Conservation (phyloP, 2,113 vertebrate genomes). For the Perognathus longimembris region DNA sequence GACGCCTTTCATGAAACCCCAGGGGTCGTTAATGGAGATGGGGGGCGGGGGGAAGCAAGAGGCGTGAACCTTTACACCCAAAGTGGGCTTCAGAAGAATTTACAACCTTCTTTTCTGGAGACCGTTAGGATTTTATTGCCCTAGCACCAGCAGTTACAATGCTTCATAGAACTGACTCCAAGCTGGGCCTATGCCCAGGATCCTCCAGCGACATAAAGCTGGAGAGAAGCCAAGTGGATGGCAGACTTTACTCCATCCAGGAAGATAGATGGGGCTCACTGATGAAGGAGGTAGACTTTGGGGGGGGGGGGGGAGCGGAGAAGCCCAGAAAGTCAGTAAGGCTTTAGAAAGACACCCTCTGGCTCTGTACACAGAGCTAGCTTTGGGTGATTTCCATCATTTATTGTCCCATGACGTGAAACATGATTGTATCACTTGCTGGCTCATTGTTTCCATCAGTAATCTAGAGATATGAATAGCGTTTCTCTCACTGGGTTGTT, state of each 20-base stretch:
- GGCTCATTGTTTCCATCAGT: background rate
- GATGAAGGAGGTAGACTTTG: conserved; percentile 25
- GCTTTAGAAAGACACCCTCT: background rate
- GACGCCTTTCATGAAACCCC: conserved; percentile 83
- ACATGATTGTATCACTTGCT: background rate
- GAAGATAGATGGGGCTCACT: conserved; percentile 53
- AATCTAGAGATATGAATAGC: background rate
- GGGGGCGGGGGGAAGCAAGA: background rate
- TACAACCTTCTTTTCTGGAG: conserved; percentile 86
- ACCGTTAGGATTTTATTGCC: conserved; percentile 87
- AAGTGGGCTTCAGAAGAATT: conserved; percentile 87
- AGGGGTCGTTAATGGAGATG: background rate
- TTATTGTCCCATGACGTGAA: background rate
- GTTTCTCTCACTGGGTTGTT: background rate
- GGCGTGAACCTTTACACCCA: conserved; percentile 84
- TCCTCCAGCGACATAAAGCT: conserved; percentile 77
- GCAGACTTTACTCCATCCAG: conserved; percentile 75
- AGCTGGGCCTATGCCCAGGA: conserved; percentile 81
- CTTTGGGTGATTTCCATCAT: conserved; percentile 2
- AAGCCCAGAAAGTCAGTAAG: conserved; percentile 66
- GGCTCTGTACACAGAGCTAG: background rate
- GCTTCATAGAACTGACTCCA: conserved; percentile 79
- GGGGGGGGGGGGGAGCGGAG: conserved; percentile 43
- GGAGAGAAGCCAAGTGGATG: conserved; percentile 80
- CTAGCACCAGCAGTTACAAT: conserved; percentile 86